These are phyloP conservation scores for Cebus imitator DNA, from an alignment of 2,113 vertebrate species.

Conservation along the genomic window DNA sequence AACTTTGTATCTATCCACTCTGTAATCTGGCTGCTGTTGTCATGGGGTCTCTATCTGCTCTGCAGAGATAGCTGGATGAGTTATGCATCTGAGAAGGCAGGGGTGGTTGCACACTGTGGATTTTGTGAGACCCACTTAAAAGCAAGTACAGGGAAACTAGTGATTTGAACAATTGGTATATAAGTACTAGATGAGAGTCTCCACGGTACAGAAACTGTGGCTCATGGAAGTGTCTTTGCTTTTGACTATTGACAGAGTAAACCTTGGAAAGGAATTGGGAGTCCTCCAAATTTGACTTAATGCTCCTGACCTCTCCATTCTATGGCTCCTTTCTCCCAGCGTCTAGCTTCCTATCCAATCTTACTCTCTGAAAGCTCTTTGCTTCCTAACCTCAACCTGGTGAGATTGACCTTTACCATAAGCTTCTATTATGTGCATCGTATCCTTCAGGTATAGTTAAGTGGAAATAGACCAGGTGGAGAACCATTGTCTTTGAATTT, in stretches of 20 bases:
- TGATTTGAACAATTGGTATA: background rate
- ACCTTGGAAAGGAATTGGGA: background rate
- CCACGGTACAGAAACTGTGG: background rate
- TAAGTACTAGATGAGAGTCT: background rate
- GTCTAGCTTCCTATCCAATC: background rate
- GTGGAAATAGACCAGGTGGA: background rate
- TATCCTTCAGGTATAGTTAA: background rate
- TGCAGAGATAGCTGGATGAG: background rate
- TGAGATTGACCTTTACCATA: background rate
- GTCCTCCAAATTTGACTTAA: background rate
- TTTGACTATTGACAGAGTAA: background rate
- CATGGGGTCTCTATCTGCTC: too few species aligned
- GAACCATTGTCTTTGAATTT: background rate
- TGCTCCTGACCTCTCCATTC: background rate
- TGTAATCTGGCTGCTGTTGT: background rate
- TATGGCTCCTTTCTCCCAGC: background rate
- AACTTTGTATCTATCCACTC: background rate
- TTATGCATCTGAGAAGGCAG: background rate
- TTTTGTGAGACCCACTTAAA: background rate
- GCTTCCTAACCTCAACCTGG: background rate
- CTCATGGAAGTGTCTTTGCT: background rate
- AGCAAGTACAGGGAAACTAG: background rate
- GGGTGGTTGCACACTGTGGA: background rate
- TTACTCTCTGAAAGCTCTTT: background rate
- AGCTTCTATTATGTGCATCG: background rate